Base-by-base conservation (phyloP, 2,113 vertebrate genomes). In the Poecilia latipinna region DNA sequence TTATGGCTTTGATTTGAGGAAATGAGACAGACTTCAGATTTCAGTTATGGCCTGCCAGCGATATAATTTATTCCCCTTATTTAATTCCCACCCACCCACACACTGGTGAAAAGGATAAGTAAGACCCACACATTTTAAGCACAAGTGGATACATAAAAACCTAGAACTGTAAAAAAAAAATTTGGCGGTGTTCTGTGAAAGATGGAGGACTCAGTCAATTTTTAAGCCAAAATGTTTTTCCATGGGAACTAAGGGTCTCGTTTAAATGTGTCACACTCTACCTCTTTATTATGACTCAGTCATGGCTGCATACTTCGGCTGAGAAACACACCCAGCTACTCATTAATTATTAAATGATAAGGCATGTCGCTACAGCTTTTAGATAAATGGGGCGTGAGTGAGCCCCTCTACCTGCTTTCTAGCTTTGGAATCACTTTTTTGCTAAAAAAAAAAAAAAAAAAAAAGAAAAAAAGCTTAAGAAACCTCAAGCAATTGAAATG, bases 21-120 rank as follows among this genome's bases (percentile, higher is more conserved):
- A 81, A 79, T 73, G 80, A 91, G 84, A 86, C 79, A 84, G 82
- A 91, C 88, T 67, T 71, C 39, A 42, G 39, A 42, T 85, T 68
- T 82, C 80, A 74, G 73, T 79, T 84, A 90, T 91, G 86, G 86
- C 54, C 86, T 90, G 87, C 79, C 79, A 82, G 71, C 68, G 83
- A 82, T 84, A 78, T 78, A 72, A 82, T 93, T 87, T 92, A 90
- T 87, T 90, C 88, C 66, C 65, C 77, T 89, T 82, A 85, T 88
- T 90, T 89, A 92, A 89, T 89, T 90, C 82, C 83, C 87, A 82
- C 84, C 88, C 80, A 77, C 91, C 85, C 82, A 89, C 91, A 77
- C 73, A 33, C 37, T 83, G 77, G 75, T 70, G 73, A 75, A 72
- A 75, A 68, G 83, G 72, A 80, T 78, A 71, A 77, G 35, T 78